A percentile compares a stretch with the other conserved stretches of the same genome.
Conservation (phyloP, 2,113 vertebrate species). For the Bagarius yarrelli region DNA sequence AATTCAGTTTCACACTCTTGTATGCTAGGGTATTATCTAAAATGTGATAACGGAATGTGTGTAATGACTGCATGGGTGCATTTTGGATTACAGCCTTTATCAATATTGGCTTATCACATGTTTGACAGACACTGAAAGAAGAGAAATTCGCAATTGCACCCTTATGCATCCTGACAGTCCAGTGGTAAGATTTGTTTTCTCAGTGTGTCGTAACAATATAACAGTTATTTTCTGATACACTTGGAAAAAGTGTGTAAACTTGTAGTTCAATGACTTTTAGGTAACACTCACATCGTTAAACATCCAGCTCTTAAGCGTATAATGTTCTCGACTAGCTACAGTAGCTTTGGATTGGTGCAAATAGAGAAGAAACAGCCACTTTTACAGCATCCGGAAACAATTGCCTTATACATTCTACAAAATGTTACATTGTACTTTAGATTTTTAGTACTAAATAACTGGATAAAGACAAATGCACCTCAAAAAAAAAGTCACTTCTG, state of each 20-base stretch:
- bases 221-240: conserved; percentile 18
- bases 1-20: conserved; percentile 18
- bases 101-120: conserved; percentile 38
- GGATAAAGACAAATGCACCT: conserved; percentile 44
- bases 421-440: conserved; percentile 34
- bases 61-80: conserved; percentile 39
- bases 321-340: too few relatives aligned
- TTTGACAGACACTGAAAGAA: conserved; percentile 38
- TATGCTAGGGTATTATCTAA: conserved; percentile 27
- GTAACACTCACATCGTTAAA: not conserved
- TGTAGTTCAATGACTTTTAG: not conserved
- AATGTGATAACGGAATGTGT: conserved; percentile 30
- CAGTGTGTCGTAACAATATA: not conserved
- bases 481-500: conserved; percentile 36
- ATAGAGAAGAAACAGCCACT: not conserved
- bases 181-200: not conserved
- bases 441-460: conserved; percentile 47
- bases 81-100: conserved; percentile 45
- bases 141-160: conserved; percentile 20
- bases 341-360: not conserved
- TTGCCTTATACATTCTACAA: not conserved
- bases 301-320: too few relatives aligned
- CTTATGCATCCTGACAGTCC: conserved; percentile 31
- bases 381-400: not conserved
- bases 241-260: not conserved